These are phyloP conservation scores for Barnardius zonarius DNA, from an alignment of 2,113 vertebrate species.

Conservation along the genomic window DNA sequence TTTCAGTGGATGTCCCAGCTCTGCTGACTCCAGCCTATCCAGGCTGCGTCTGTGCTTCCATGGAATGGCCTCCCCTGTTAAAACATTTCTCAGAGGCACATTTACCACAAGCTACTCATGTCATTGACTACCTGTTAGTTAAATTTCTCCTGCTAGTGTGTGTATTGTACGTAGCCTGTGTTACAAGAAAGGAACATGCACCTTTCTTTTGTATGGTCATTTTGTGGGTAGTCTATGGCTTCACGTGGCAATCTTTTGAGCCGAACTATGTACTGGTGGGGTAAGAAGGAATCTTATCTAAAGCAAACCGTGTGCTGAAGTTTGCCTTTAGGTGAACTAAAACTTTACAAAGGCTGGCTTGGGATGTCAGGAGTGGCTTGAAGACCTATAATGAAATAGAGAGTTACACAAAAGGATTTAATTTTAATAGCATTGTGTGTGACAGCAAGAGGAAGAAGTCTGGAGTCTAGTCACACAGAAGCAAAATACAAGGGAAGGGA, in stretches of 20 bases:
- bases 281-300: not conserved
- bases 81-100: not conserved
- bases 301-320: not conserved
- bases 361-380: not conserved
- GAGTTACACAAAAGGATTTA: not conserved
- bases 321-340: constrained; percentile 3
- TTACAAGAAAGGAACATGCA: accelerated
- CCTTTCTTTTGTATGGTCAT: not conserved
- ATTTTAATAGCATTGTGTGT: constrained; percentile 6
- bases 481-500: not conserved
- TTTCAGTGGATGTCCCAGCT: not conserved
- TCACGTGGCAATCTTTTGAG: not conserved
- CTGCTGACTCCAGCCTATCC: not conserved
- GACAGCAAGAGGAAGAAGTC: not conserved
- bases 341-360: not conserved
- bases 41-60: not conserved
- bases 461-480: not conserved
- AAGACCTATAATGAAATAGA: not conserved
- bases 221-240: not conserved
- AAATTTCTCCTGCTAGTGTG: not conserved
- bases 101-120: not conserved
- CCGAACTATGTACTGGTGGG: not conserved
- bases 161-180: not conserved
- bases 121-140: not conserved
- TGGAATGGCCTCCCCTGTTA: not conserved